Percentiles rank a stretch among this genome's conserved stretches.
Conservation (phyloP, 1,140 invertebrate species). For the Drosophila kepulauana region DNA sequence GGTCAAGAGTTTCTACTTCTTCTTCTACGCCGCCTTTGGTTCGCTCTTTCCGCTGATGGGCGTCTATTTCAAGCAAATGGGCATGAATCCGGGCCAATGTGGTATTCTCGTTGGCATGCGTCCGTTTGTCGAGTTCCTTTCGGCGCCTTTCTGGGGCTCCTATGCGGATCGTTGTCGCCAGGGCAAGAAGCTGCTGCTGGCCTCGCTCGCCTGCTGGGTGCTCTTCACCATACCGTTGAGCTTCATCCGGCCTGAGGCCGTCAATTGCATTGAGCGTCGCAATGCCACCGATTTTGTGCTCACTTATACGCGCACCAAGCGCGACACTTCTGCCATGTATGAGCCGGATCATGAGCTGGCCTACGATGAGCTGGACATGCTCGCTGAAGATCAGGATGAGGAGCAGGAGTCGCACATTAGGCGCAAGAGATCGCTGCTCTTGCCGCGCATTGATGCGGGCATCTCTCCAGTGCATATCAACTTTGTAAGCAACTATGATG, state of each 20-base stretch:
- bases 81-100: conserved; percentile 98
- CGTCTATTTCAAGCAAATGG: conserved; percentile 99
- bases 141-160: conserved; percentile 98
- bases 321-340: conserved; percentile 68
- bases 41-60: conserved; percentile 99
- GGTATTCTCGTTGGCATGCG: conserved; percentile 96
- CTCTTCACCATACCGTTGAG: conserved; percentile 98
- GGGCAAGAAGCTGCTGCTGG: conserved; percentile 94
- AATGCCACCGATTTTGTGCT: conserved; percentile 88
- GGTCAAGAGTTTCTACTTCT: conserved; percentile 99
- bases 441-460: conserved; percentile 86
- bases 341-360: conserved; percentile 46
- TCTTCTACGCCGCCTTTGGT: conserved; percentile 99
- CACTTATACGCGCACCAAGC: conserved; percentile 76
- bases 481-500: conserved; percentile 93
- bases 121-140: conserved; percentile 99
- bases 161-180: conserved; percentile 96
- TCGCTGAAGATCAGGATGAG: conserved; percentile 53
- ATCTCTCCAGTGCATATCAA: conserved; percentile 91
- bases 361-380: conserved; percentile 44
- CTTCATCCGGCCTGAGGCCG: conserved; percentile 96
- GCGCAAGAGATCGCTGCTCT: conserved; percentile 67
- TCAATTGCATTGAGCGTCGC: conserved; percentile 92
- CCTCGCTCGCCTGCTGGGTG: conserved; percentile 97
- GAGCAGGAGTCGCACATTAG: conserved; percentile 56